Evolutionary conservation across 2,888 invertebrate genomes (phyloP).

Genomic region (Galerucella nymphaeae): DNA sequence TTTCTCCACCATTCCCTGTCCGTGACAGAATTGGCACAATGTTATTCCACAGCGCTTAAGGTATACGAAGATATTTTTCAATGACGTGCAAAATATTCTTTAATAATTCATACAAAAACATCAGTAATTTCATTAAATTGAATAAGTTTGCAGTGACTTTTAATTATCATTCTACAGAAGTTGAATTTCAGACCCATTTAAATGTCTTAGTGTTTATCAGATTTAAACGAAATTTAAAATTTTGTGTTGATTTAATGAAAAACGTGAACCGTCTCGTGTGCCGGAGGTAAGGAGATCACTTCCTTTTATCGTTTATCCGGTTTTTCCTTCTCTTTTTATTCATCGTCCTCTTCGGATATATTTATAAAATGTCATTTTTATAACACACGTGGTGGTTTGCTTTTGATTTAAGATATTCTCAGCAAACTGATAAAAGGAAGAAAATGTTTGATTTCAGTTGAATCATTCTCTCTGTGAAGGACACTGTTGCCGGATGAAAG

Average conservation of each 20-base stretch:
- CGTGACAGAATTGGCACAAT: conserved; percentile 8
- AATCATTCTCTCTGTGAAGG: no score
- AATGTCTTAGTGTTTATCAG: background rate
- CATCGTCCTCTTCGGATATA: background rate
- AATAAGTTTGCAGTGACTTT: no score
- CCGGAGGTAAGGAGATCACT: background rate
- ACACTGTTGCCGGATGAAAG: no score
- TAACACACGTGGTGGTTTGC: no score
- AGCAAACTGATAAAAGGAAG: no score
- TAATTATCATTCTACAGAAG: no score
- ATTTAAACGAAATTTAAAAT: background rate
- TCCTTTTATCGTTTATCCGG: background rate
- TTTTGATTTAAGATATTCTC: no score
- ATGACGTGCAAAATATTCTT: background rate
- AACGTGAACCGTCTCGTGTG: background rate
- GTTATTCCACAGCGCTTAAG: background rate
- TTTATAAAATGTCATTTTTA: no score
- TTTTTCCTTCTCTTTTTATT: background rate
- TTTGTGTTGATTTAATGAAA: background rate
- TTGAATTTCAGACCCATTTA: no score
- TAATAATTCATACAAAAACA: no score
- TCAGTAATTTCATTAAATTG: no score
- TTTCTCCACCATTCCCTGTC: background rate
- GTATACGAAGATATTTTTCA: background rate
- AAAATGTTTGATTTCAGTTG: no score